Evolutionary conservation across 2,113 vertebrate species (phyloP).

Genomic region (Ciconia boyciana): DNA sequence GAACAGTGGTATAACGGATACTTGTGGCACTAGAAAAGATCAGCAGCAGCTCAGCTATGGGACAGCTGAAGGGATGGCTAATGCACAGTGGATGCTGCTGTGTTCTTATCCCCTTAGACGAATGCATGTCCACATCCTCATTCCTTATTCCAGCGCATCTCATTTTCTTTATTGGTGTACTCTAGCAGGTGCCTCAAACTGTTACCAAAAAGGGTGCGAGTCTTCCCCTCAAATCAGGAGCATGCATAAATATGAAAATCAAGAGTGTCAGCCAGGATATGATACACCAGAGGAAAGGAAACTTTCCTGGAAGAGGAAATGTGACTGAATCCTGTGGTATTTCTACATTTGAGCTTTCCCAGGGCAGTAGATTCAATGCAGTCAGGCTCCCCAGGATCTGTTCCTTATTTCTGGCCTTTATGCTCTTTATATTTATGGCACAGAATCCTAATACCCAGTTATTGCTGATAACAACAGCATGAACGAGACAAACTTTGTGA

Average conservation of each 20-base stretch:
- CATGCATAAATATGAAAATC: rapidly evolving
- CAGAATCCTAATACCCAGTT: background rate
- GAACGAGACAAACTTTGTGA: background rate
- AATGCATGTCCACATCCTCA: rapidly evolving
- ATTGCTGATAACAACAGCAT: background rate
- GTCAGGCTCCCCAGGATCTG: background rate
- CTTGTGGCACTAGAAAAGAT: background rate
- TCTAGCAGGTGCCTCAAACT: background rate
- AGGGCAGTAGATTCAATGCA: background rate
- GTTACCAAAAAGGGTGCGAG: background rate
- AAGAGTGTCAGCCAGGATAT: no score
- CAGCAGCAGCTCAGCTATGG: rapidly evolving
- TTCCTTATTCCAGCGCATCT: no score
- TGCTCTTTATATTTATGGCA: background rate
- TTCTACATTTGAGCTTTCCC: background rate
- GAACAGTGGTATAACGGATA: background rate
- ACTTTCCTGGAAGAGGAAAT: background rate
- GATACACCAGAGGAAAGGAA: background rate
- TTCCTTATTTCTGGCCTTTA: background rate
- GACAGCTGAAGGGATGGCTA: background rate
- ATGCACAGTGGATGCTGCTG: rapidly evolving
- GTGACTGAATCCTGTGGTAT: background rate
- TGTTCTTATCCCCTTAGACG: background rate
- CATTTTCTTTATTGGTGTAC: background rate
- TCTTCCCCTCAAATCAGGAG: background rate